A percentile compares a stretch with the other conserved stretches of the same genome.
phyloP scores from a whole-genome alignment of 2,113 vertebrate genomes.

The Lepus timidus region DNA sequence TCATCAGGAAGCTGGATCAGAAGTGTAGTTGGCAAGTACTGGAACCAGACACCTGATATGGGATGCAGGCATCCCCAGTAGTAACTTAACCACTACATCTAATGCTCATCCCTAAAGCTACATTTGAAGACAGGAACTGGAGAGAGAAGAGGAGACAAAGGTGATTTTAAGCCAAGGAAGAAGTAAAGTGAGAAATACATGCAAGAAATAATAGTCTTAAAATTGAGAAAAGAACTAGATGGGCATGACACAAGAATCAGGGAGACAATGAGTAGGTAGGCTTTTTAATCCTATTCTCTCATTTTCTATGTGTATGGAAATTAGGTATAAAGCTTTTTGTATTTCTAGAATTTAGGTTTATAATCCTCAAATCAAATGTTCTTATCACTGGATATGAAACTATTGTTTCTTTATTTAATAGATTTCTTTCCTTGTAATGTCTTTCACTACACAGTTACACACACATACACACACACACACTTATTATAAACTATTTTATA shows the following conservation, averaged over 20 bases:
- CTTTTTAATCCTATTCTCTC: neutral
- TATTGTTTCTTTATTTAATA: neutral
- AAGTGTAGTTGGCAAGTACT: too few relatives aligned
- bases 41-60: too few relatives aligned
- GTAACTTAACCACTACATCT: too few relatives aligned
- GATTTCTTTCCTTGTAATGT: neutral
- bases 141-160: neutral
- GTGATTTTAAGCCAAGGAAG: neutral
- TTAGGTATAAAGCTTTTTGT: neutral
- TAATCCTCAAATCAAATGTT: neutral
- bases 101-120: neutral
- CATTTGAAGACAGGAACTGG: neutral
- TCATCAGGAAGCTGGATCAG: too few relatives aligned
- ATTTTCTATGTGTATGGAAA: neutral
- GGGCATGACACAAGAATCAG: neutral
- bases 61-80: too few relatives aligned
- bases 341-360: neutral
- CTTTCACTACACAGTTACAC: neutral
- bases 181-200: neutral
- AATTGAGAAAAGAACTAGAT: neutral
- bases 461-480: neutral
- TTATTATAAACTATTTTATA: neutral
- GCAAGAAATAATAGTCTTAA: neutral
- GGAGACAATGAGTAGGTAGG: neutral
- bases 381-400: neutral